Percentiles rank a stretch among this genome's conserved stretches.
Conservation (phyloP, 2,113 vertebrate genomes). For the Chascanopsetta lugubris region DNA sequence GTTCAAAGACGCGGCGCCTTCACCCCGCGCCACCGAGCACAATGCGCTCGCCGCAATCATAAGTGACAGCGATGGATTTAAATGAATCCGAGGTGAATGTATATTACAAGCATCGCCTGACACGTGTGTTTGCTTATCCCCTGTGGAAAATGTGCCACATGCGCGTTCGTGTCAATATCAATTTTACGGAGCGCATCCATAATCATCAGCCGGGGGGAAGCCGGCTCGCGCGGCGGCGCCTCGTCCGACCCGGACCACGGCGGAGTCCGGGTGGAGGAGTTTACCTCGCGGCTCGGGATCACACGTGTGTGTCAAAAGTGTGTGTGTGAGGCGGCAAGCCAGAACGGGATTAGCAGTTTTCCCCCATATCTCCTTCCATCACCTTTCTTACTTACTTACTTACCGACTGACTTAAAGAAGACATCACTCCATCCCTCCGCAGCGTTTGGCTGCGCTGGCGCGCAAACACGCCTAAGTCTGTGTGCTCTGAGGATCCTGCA, state of each 20-base stretch:
- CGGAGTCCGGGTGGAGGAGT: slow-evolving; percentile 45
- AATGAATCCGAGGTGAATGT: slow-evolving; percentile 56
- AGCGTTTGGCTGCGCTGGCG: slow-evolving; percentile 37
- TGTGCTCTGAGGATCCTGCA: slow-evolving; percentile 68
- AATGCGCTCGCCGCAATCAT: slow-evolving; percentile 20
- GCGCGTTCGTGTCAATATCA: slow-evolving; percentile 33
- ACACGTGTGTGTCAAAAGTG: slow-evolving; percentile 41
- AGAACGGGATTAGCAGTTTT: slow-evolving; percentile 67
- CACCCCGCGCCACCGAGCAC: slow-evolving; percentile 46
- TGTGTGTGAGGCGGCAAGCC: slow-evolving; percentile 67
- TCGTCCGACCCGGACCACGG: slow-evolving; percentile 21
- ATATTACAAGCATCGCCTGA: slow-evolving; percentile 29
- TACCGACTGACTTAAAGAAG: slow-evolving; percentile 71
- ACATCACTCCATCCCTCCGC: slow-evolving; percentile 44
- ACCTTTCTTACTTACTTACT: slow-evolving; percentile 57
- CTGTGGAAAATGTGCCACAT: slow-evolving; percentile 30
- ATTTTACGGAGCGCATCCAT: slow-evolving; percentile 19
- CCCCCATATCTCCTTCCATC: slow-evolving; percentile 54
- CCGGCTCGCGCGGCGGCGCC: slow-evolving; percentile 11
- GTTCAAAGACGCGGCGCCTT: slow-evolving; percentile 55
- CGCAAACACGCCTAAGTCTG: slow-evolving; percentile 57
- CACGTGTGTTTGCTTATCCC: slow-evolving; percentile 62
- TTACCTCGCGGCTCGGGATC: slow-evolving; percentile 65
- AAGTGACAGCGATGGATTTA: slow-evolving; percentile 56
- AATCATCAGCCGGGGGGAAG: slow-evolving; percentile 22